phyloP scores from a whole-genome alignment of 2,797 vertebrate species.

The Oreochromis mossambicus region DNA sequence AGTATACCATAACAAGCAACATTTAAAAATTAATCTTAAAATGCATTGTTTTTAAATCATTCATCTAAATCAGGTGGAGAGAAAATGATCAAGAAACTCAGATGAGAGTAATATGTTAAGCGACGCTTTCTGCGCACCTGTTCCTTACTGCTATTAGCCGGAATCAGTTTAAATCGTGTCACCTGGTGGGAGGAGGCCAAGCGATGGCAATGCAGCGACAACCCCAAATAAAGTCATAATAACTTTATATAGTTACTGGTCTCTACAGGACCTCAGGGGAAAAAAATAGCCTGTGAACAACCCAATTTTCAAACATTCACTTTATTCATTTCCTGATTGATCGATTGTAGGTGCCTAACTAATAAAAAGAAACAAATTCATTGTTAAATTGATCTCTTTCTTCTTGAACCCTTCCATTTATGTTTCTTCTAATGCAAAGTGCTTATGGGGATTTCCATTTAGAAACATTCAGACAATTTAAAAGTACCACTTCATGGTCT shows the following conservation, averaged over 20 bases:
- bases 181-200: constrained; percentile 26
- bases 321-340: neutral
- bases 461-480: neutral
- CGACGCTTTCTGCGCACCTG: neutral
- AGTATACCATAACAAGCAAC: neutral
- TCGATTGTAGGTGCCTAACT: neutral
- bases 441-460: neutral
- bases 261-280: neutral
- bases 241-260: neutral
- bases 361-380: neutral
- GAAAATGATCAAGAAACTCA: rapidly evolving
- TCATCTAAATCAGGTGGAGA: neutral
- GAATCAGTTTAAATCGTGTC: constrained; percentile 15
- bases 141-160: neutral
- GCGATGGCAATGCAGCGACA: neutral
- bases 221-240: neutral
- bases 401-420: neutral
- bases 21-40: neutral
- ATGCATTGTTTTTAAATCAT: neutral
- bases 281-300: neutral
- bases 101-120: too few species aligned
- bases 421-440: neutral
- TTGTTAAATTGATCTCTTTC: neutral
- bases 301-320: neutral
- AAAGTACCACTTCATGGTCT: neutral